Evolutionary conservation across 2,797 vertebrate genomes (phyloP).

Genomic region (Sebastes wilsoni): DNA sequence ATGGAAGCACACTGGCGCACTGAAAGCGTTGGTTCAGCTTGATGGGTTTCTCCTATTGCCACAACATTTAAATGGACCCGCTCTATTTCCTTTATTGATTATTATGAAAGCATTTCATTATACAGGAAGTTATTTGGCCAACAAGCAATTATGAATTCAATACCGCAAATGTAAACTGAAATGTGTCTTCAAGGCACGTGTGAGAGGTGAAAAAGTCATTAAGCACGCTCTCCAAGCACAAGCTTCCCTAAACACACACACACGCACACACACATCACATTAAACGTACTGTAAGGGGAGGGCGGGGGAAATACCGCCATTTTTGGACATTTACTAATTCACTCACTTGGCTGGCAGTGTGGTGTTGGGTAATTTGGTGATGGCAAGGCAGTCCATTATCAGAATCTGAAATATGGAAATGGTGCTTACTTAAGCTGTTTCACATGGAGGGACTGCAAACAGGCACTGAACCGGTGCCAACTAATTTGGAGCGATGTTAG

Average conservation of each 20-base stretch:
- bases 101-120: constrained; percentile 81
- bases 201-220: constrained; percentile 65
- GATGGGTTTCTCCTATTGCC: constrained; percentile 70
- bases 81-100: constrained; percentile 82
- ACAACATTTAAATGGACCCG: constrained; percentile 74
- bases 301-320: constrained; percentile 36
- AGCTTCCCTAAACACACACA: constrained; percentile 2
- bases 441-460: constrained; percentile 16
- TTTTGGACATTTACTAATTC: constrained; percentile 73
- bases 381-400: constrained; percentile 73
- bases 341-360: constrained; percentile 62
- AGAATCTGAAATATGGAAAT: constrained; percentile 76
- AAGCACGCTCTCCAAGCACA: constrained; percentile 24
- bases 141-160: constrained; percentile 84
- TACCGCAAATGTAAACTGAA: constrained; percentile 77
- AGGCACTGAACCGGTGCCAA: background rate
- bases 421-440: constrained; percentile 49
- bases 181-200: constrained; percentile 70
- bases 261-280: constrained; percentile 1
- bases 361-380: constrained; percentile 70
- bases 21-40: constrained; percentile 62
- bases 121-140: constrained; percentile 73
- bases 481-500: background rate
- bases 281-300: constrained; percentile 12
- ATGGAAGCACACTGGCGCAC: constrained; percentile 42